Base-by-base conservation (phyloP, 1,140 invertebrate species). In the Sycophaga agraensis region DNA sequence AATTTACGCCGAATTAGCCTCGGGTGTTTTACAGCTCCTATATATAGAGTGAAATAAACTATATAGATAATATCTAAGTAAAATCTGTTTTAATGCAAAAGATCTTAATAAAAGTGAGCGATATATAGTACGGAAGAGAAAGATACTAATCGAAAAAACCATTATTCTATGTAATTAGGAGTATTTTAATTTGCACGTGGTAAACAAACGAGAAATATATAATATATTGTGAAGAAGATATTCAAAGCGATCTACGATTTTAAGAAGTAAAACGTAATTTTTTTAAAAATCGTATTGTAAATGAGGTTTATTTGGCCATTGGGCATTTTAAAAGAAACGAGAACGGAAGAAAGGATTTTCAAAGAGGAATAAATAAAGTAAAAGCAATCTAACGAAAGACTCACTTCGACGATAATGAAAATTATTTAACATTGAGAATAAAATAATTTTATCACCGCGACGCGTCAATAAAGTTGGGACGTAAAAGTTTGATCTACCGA, bases 151-250 rank as follows among this genome's bases (percentile, higher is more conserved):
- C 34, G 31, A 55, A 39, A 35, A 48, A 34, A 45, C 48, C 59
- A 54, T 61, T 61, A 50, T 61, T 55, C 43, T 66, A 70, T 73
- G 68, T 69, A 72, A 71, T 73, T 73, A 73, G 64, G 65, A 66
- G 70, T 71, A 75, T 75, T 74, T 73, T 55, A 46, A 68, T 77
- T 75, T 73, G 68, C 56, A 74, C 61, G 63, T 65, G 64, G 64
- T 69, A 58, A 73, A 67, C 39, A 53, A 65, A 60, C 46, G 67
- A 68, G 66, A 56, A 70, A 77, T 73, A 75, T 74, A 71, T 74
- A 73, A 75, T 76, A 77, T 77, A 77, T 77, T 75, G 74, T 70
- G 63, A 75, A 57, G 49, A 76, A 70, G 68, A 71, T 65, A 65
- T 65, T 73, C 66, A 56, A 63, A 71, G 55, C 53, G 53, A 65